Evolutionary conservation across 1,140 invertebrate genomes (phyloP).

Genomic region (fruit fly (Drosophila melanogaster)): DNA sequence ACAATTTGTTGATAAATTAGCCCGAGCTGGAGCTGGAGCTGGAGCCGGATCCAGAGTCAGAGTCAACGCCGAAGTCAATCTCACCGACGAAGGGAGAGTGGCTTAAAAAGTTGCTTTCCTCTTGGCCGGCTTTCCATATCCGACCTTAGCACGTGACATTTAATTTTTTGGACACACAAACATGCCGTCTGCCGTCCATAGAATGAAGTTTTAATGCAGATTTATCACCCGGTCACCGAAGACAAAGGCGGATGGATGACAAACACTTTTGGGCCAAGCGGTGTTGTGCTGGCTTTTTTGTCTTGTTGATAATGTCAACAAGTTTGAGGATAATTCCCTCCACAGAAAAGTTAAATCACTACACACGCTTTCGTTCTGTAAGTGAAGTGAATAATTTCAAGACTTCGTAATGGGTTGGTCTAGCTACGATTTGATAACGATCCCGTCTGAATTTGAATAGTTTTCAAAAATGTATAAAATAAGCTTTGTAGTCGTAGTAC

Average conservation of each 20-base stretch:
- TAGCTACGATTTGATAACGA: too few species aligned
- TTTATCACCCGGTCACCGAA: slow-evolving; percentile 57
- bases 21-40: neutral
- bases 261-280: slow-evolving; percentile 40
- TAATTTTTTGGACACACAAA: slow-evolving; percentile 66
- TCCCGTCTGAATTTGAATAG: too few species aligned
- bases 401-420: too few species aligned
- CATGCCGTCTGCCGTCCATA: slow-evolving; percentile 12
- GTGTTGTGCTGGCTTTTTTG: slow-evolving; percentile 13
- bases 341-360: neutral
- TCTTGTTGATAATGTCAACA: slow-evolving; percentile 37
- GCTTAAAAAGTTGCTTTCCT: slow-evolving; percentile 39
- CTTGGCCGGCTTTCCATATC: slow-evolving; percentile 16
- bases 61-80: slow-evolving; percentile 31
- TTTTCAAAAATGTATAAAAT: too few species aligned
- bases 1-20: slow-evolving; percentile 77
- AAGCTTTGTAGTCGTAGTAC: too few species aligned
- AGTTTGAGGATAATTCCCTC: slow-evolving; percentile 12
- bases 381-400: neutral
- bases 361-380: neutral
- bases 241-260: slow-evolving; percentile 28
- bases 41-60: slow-evolving; percentile 9
- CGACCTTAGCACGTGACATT: slow-evolving; percentile 60
- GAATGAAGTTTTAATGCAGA: slow-evolving; percentile 75
- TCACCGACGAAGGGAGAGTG: slow-evolving; percentile 34